Conservation (phyloP, 2,113 vertebrate genomes). For the Orthonyx spaldingii region DNA sequence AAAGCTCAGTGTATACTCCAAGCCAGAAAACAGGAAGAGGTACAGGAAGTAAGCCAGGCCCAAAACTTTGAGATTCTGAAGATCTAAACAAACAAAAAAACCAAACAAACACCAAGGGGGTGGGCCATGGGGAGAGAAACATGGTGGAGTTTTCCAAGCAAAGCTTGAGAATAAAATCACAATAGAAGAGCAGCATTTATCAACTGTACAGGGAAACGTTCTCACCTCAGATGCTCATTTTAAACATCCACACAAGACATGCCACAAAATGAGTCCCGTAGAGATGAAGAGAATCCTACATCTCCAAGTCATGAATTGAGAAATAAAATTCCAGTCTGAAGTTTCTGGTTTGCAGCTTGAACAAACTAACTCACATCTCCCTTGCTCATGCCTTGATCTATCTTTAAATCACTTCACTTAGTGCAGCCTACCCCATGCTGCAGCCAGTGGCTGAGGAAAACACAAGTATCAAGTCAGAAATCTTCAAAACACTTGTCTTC, state of each 20-base stretch:
- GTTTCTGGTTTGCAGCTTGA: background rate
- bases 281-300: background rate
- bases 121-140: background rate
- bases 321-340: background rate
- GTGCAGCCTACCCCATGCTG: background rate
- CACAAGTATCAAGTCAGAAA: background rate
- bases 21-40: slow-evolving; percentile 94
- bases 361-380: background rate
- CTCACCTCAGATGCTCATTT: background rate
- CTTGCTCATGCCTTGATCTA: background rate
- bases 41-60: slow-evolving; percentile 91
- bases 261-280: background rate
- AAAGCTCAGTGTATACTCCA: slow-evolving; percentile 93
- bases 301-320: background rate
- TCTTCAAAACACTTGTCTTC: background rate
- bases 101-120: background rate
- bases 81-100: slow-evolving; percentile 63
- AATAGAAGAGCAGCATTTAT: background rate
- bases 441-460: background rate
- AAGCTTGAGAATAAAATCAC: background rate
- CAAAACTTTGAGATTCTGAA: slow-evolving; percentile 78
- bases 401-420: background rate
- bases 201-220: background rate
- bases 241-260: background rate
- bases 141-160: background rate